A percentile compares a stretch with the other conserved stretches of the same genome.
These are phyloP conservation scores for Elaeidobius kamerunicus DNA, from an alignment of 2,888 invertebrate species.

Conservation along the genomic window DNA sequence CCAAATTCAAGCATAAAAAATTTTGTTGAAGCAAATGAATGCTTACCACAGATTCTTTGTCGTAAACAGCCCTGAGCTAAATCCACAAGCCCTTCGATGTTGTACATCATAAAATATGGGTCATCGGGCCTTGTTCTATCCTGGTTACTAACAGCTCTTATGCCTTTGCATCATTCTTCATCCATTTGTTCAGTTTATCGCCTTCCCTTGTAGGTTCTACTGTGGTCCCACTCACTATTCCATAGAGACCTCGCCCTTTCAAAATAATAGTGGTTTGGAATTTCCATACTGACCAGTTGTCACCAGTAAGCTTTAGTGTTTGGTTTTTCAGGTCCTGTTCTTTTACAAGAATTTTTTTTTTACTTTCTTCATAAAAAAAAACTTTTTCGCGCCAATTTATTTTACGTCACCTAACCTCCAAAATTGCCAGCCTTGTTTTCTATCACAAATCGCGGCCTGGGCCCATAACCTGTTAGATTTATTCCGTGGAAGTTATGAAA, in stretches of 20 bases:
- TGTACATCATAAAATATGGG: constrained; percentile 30
- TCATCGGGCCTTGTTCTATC: constrained; percentile 30
- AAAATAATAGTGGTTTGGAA: constrained; percentile 13
- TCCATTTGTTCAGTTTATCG: constrained; percentile 24
- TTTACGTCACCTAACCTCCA: too few species aligned
- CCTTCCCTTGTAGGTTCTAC: not conserved
- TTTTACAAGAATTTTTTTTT: too few species aligned
- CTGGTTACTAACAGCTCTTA: constrained; percentile 33
- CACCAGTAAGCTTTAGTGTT: constrained; percentile 5
- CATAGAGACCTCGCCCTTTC: constrained; percentile 8
- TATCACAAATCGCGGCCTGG: too few species aligned
- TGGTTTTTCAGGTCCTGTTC: not conserved
- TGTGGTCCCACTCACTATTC: constrained; percentile 4
- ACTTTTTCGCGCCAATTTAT: too few species aligned
- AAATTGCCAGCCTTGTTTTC: too few species aligned
- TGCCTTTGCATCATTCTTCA: constrained; percentile 32
- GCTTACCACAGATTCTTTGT: constrained; percentile 12
- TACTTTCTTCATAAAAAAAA: too few species aligned
- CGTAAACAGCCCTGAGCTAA: constrained; percentile 31
- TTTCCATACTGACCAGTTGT: constrained; percentile 17
- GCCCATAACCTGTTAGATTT: not conserved
- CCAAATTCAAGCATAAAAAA: constrained; percentile 11
- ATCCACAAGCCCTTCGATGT: constrained; percentile 31
- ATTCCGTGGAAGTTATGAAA: too few species aligned
- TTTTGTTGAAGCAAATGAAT: constrained; percentile 14